Evolutionary conservation across 2,797 vertebrate species (phyloP), one percentile per base, ranked within the genome.

Genomic region (Channallabes apus): DNA sequence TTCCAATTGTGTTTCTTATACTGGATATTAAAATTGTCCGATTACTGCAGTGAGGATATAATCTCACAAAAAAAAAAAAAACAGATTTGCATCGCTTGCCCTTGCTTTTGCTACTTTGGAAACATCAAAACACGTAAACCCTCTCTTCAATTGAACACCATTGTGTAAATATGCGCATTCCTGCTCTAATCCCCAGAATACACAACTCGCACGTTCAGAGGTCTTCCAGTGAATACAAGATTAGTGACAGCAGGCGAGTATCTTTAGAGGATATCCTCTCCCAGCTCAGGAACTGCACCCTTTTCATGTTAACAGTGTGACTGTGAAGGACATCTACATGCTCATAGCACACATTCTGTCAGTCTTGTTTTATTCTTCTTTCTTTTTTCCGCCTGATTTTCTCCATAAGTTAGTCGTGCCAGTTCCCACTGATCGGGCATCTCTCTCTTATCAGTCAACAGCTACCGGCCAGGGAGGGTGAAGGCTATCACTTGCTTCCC

Each of bases 111-210:
- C 64, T 46, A 27, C 22, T 65, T 64, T 59, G 80, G 73, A 62
- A 69, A 75, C 41, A 71, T 86, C 72, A 75, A 54, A 62, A 38
- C 79, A 76, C 71, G 4, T 71, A 27, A 79, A 41, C 22, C 64
- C 38, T 81, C 35, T 38, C 75, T 80, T 51, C 77, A 77, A 24
- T 77, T 64, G n/a, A 78, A 85, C 51, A 65, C 72, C 62, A 20
- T 51, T 32, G 46, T 24, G 84, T 83, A 85, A 87, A 88, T 87
- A 85, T 88, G 85, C 85, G 77, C 69, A 1, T 35, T 87, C 67
- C 75, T 59, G 54, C 56, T 85, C 46, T 85, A 88, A 88, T 88
- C 84, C 58, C 64, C 62, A 51, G 81, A 85, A 77, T 46, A 77
- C 83, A 86, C 69, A 77, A 83, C 61, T 64, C 18, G 0, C 88